A percentile compares a stretch with the other conserved stretches of the same genome.
Conservation (phyloP, 2,113 vertebrate genomes). For the Dicaeum eximium region DNA sequence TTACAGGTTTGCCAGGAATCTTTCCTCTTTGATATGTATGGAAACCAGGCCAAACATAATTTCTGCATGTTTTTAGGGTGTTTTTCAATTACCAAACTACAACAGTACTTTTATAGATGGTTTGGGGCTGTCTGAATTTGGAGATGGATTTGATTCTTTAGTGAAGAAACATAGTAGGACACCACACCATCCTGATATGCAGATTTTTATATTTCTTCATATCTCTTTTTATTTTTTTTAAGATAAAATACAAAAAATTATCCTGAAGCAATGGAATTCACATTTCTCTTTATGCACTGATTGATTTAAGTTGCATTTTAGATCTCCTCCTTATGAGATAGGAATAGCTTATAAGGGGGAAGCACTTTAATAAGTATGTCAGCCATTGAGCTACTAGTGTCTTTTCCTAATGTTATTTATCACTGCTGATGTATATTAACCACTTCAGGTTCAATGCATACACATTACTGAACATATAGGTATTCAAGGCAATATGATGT, state of each 20-base stretch:
- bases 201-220: not conserved
- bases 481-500: not conserved
- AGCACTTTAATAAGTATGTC: not conserved
- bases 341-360: not conserved
- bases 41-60: conserved; percentile 3
- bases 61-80: not conserved
- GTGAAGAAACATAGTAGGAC: not conserved
- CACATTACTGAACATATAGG: not conserved
- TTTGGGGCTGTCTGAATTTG: not conserved
- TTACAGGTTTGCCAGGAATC: not conserved
- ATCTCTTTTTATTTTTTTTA: not conserved
- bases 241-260: not conserved
- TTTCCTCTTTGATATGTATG: not conserved
- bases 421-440: not conserved
- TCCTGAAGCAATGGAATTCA: not conserved
- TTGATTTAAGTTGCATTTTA: not conserved
- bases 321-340: not conserved
- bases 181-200: not conserved
- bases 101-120: not conserved
- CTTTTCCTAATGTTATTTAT: not conserved
- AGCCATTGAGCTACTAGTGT: not conserved
- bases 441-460: not conserved
- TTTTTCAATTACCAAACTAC: not conserved
- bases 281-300: not conserved
- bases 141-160: not conserved